phyloP scores from a whole-genome alignment of 2,113 vertebrate genomes.

The Gobio gobio region DNA sequence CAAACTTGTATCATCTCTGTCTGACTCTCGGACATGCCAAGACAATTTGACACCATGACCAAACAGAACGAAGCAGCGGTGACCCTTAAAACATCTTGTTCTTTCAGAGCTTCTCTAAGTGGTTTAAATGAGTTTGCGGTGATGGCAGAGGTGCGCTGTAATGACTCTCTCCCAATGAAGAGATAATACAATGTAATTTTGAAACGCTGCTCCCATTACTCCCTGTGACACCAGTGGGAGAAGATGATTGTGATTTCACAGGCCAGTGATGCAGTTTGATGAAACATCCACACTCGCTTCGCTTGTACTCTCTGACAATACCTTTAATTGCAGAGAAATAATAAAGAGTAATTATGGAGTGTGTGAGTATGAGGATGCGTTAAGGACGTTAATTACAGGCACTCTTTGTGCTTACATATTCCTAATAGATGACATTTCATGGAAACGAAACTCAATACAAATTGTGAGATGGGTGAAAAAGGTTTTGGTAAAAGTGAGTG shows the following conservation, averaged over 20 bases:
- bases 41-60: background rate
- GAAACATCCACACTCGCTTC: background rate
- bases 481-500: background rate
- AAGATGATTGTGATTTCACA: background rate
- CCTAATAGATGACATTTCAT: background rate
- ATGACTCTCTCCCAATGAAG: background rate
- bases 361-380: background rate
- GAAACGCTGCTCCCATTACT: background rate
- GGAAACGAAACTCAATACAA: background rate
- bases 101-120: background rate
- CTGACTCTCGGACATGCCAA: background rate
- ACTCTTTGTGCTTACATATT: background rate
- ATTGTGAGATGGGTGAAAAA: background rate
- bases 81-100: background rate
- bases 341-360: slow-evolving; percentile 3
- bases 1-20: background rate
- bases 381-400: background rate
- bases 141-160: background rate
- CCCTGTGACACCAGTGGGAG: background rate
- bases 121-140: background rate
- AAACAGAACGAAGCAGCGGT: background rate
- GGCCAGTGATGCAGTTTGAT: slow-evolving; percentile 8
- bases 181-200: background rate
- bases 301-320: background rate
- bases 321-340: slow-evolving; percentile 21